A percentile compares a stretch with the other conserved stretches of the same genome.
Conservation (phyloP, 1,140 invertebrate species). For the Hormaphis cornu region DNA sequence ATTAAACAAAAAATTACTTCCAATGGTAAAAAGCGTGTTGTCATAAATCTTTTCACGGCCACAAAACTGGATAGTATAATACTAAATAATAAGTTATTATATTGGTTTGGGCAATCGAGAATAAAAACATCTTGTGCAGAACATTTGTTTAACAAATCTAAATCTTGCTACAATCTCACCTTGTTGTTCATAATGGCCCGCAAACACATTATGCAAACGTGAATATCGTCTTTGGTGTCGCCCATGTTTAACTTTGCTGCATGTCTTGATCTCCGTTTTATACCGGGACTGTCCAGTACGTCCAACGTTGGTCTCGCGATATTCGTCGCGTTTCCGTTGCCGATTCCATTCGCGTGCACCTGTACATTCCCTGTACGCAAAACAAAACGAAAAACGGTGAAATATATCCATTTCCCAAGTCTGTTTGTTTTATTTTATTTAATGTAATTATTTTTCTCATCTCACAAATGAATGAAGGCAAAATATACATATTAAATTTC, state of each 20-base stretch:
- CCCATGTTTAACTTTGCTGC: slow-evolving; percentile 91
- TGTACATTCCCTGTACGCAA: slow-evolving; percentile 1
- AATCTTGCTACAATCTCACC: slow-evolving; percentile 46
- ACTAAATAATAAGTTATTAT: too few relatives aligned
- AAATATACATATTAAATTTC: too few relatives aligned
- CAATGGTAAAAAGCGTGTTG: neutral
- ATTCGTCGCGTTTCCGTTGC: slow-evolving; percentile 20
- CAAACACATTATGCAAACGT: slow-evolving; percentile 98
- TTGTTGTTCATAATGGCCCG: slow-evolving; percentile 99
- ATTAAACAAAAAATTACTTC: neutral
- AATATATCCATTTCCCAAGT: neutral
- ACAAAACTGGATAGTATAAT: too few relatives aligned
- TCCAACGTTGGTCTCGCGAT: slow-evolving; percentile 33
- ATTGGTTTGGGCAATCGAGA: too few relatives aligned
- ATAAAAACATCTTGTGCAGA: too few relatives aligned
- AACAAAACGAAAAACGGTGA: neutral
- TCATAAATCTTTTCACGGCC: neutral
- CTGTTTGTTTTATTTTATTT: too few relatives aligned
- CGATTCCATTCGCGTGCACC: neutral
- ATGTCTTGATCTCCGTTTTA: slow-evolving; percentile 67
- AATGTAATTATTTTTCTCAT: too few relatives aligned
- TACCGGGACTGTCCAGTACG: slow-evolving; percentile 56
- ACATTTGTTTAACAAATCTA: neutral
- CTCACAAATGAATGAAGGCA: too few relatives aligned
- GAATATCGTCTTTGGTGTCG: slow-evolving; percentile 95